These are phyloP conservation scores for Lophochroa leadbeateri DNA, from an alignment of 2,113 vertebrate genomes.

Conservation along the genomic window DNA sequence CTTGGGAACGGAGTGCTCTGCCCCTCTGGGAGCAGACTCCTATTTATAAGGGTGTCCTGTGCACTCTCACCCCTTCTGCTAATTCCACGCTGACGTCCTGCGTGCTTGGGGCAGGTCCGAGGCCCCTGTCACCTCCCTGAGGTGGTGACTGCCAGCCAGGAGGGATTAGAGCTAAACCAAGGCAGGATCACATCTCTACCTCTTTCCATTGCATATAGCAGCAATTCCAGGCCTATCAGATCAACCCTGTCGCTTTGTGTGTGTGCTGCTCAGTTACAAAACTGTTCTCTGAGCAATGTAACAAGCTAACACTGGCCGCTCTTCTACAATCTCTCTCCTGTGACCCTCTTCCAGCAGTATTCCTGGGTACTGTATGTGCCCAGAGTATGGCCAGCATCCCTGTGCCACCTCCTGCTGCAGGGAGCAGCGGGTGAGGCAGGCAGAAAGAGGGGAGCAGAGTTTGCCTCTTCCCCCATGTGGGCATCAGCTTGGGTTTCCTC, in stretches of 20 bases:
- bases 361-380: not conserved
- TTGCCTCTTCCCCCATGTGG: not conserved
- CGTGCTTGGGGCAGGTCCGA: not conserved
- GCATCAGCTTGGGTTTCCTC: not conserved
- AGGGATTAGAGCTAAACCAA: not conserved
- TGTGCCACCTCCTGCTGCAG: not conserved
- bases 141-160: not conserved
- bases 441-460: not conserved
- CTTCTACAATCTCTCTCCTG: not conserved
- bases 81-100: not conserved
- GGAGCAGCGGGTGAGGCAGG: not conserved
- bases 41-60: not conserved
- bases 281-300: not conserved
- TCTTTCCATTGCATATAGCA: not conserved
- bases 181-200: not conserved
- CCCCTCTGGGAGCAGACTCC: not conserved
- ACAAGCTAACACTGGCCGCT: not conserved
- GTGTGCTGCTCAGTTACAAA: not conserved
- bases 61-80: not conserved
- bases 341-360: not conserved
- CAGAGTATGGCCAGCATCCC: not conserved
- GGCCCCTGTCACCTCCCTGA: not conserved
- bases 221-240: not conserved
- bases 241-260: not conserved
- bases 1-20: not conserved